These are phyloP conservation scores for Ictalurus punctatus DNA, from an alignment of 2,113 vertebrate species.

Conservation along the genomic window DNA sequence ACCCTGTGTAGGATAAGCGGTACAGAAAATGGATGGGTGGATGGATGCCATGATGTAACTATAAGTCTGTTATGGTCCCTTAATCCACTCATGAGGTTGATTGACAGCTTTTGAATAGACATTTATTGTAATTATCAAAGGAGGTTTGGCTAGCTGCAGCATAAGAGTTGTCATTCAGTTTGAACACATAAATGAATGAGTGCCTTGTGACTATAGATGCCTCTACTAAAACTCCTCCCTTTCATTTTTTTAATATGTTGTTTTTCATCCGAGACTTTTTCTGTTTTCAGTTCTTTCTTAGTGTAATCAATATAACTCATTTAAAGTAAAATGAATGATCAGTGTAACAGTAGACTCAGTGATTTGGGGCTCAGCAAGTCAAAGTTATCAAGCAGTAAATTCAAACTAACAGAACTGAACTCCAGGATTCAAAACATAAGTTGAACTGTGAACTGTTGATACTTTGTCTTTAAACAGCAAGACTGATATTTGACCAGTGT, in stretches of 20 bases:
- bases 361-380: background rate
- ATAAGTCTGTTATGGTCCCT: background rate
- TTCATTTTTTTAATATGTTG: background rate
- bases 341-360: background rate
- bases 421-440: background rate
- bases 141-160: background rate
- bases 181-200: slow-evolving; percentile 1
- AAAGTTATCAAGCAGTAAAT: background rate
- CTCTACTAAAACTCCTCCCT: background rate
- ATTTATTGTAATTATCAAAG: background rate
- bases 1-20: too few species aligned
- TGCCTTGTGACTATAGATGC: background rate
- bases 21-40: too few species aligned
- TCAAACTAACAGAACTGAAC: background rate
- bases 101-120: slow-evolving; percentile 4
- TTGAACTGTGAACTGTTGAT: background rate
- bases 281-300: background rate
- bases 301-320: background rate
- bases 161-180: background rate
- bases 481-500: background rate
- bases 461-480: background rate
- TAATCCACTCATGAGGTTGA: background rate
- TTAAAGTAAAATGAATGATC: background rate
- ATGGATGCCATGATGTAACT: background rate
- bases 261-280: background rate